Base-by-base conservation (phyloP, 2,797 vertebrate species). In the Remorina albescens region DNA sequence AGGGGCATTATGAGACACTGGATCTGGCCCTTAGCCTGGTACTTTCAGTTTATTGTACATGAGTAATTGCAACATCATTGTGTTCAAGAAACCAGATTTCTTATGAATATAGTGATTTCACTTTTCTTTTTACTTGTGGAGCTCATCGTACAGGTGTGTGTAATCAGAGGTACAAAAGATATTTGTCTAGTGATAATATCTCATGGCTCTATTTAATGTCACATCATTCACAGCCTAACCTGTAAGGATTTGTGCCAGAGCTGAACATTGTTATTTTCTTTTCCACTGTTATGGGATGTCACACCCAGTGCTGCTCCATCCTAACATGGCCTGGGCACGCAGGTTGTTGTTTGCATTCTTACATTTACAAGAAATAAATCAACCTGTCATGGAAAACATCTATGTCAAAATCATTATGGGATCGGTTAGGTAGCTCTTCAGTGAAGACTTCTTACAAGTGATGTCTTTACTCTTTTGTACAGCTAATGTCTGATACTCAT, bases 101-200 rank as follows among this genome's bases (percentile, higher is more conserved):
- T 39, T 44, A 9, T 60, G 46, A 86, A 71, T 16, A 46, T 47
- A 74, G 42, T n/a, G 1, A 21, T 15, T 30, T 23, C 18, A 37
- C 50, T 47, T 64, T 59, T 25, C 15, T 42, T 11, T 39, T 69
- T 28, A 30, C 58, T 77, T 39, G 67, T 23, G 50, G 12, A 37
- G 26, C 55, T 71, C 55, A 41, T 57, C 51, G 51, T 46, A 11
- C 86, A 92, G 91, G 90, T 91, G 88, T 90, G 82, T 86, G 66
- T 83, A 67, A 78, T 55, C 30, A 74, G 54, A 79, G 36, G 10
- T 36, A 74, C 67, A 82, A 82, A 81, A 66, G 15, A 50, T 62
- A 53, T 85, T 86, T 83, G 44, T 75, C 26, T 69, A 6, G n/a
- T 25, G 15, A 42, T 28, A 39, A 66, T 86, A 51, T 70, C 58